These are phyloP conservation scores for Orchestia grillus DNA, from an alignment of 1,140 invertebrate species.

Conservation along the genomic window DNA sequence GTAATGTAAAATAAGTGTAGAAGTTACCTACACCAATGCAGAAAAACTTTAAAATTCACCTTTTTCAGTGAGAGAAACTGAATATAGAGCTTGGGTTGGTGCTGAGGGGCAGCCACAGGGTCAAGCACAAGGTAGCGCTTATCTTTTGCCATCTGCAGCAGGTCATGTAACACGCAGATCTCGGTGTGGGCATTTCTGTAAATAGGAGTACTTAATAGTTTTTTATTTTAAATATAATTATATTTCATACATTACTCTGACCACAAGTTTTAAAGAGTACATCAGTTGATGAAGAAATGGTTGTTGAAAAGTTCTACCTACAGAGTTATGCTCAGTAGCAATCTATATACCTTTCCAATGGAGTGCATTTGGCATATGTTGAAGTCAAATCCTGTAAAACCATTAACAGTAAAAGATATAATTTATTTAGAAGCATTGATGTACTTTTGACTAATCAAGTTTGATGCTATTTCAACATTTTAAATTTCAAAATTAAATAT, in stretches of 20 bases:
- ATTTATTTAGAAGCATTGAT: neutral
- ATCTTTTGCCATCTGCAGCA: slow-evolving; percentile 91
- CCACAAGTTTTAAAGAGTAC: neutral
- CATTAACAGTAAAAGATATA: neutral
- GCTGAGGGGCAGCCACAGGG: slow-evolving; percentile 86
- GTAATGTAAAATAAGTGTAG: too few relatives aligned
- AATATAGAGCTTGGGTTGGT: slow-evolving; percentile 88
- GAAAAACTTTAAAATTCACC: slow-evolving; percentile 69
- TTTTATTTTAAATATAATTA: too few relatives aligned
- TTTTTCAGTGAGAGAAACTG: slow-evolving; percentile 94
- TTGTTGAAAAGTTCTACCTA: neutral
- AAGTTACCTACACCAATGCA: too few relatives aligned
- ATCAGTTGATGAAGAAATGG: neutral
- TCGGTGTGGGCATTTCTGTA: neutral
- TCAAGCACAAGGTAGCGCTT: slow-evolving; percentile 95
- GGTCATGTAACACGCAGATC: slow-evolving; percentile 80
- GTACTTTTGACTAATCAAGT: neutral
- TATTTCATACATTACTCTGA: too few relatives aligned
- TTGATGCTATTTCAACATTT: neutral
- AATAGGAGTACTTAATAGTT: too few relatives aligned
- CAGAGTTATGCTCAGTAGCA: neutral
- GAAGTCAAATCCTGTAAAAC: neutral
- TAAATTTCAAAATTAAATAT: neutral
- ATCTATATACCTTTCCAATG: neutral
- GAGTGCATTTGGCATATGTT: neutral